Evolutionary conservation across 1,140 invertebrate genomes (phyloP), one percentile per base, ranked within the genome.

Genomic region (Odontomachus brunneus): DNA sequence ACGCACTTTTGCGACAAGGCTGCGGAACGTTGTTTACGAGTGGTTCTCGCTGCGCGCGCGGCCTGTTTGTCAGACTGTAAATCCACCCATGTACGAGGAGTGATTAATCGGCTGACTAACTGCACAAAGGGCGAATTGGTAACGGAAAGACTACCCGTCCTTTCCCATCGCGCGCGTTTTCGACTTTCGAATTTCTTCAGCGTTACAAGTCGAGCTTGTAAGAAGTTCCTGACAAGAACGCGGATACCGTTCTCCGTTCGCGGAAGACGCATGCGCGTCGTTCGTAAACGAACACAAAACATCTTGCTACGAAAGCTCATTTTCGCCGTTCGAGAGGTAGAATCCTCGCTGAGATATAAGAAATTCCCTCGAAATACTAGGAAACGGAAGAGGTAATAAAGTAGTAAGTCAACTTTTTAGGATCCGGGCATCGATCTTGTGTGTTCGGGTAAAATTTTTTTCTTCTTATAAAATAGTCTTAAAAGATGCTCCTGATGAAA

Each of bases 31-130:
- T 55, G 53, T 55, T 55, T 55, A 55, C 53, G 33, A 49, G 29
- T 12, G 15, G 57, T 73, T 53, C 53, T 15, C 69, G 19, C 69
- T 59, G 69, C 22, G 55, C 22, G 55, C 55, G 55, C 71, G 55
- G 53, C 55, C 33, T 44, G 57, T 26, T 44, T 59, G 55, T 44
- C 22, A 29, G 55, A 19, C 5, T n/a, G 71, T 60, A 48, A 74
- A 59, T 60, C 71, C 17, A 60, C 53, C 15, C 22, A 17, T n/a
- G 49, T 55, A 33, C 29, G 11, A 19, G 33, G n/a, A 24, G 53
- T 60, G 55, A 74, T 74, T 74, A 74, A 74, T 74, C 17, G 53
- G 22, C 15, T 53, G 71, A 44, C 33, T 44, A 74, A 44, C 71
- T 60, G 71, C 22, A 44, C 33, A 60, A 74, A 74, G 55, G 38